A percentile compares a stretch with the other conserved stretches of the same genome.
Evolutionary conservation across 2,797 vertebrate genomes (phyloP).

Genomic region (Brachyalestes nurse): DNA sequence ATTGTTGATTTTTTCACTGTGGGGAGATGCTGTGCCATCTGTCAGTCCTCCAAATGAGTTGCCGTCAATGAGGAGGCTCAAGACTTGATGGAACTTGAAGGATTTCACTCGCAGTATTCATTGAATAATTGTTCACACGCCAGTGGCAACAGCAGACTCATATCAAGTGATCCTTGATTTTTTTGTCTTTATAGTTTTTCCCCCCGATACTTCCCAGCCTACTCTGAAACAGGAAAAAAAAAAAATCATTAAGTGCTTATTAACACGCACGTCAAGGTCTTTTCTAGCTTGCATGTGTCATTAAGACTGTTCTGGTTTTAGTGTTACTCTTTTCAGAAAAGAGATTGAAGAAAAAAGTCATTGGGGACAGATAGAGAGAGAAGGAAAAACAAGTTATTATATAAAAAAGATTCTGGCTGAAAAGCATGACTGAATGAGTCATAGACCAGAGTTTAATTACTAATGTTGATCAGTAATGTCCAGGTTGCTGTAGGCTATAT

Average conservation of each 20-base stretch:
- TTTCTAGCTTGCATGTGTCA: not conserved
- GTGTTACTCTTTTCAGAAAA: not conserved
- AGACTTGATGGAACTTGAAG: not conserved
- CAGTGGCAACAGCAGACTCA: not conserved
- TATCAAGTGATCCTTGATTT: not conserved
- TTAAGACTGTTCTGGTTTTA: not conserved
- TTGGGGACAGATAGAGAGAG: not conserved
- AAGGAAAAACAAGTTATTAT: not conserved
- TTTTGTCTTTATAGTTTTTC: not conserved
- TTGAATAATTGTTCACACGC: not conserved
- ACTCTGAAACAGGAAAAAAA: not conserved
- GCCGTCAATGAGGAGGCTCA: not conserved
- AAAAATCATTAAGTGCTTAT: slow-evolving; percentile 12
- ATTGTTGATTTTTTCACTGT: not conserved
- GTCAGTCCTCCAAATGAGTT: not conserved
- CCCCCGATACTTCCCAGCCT: not conserved
- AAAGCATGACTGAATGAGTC: not conserved
- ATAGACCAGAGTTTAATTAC: not conserved
- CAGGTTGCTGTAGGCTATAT: not conserved
- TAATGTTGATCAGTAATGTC: not conserved
- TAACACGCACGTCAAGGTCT: slow-evolving; percentile 1
- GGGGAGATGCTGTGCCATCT: not conserved
- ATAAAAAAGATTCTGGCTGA: not conserved
- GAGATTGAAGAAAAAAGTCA: not conserved
- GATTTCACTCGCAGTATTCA: not conserved